Evolutionary conservation across 2,113 vertebrate species (phyloP).

Genomic region (Orientallactaga bullata): DNA sequence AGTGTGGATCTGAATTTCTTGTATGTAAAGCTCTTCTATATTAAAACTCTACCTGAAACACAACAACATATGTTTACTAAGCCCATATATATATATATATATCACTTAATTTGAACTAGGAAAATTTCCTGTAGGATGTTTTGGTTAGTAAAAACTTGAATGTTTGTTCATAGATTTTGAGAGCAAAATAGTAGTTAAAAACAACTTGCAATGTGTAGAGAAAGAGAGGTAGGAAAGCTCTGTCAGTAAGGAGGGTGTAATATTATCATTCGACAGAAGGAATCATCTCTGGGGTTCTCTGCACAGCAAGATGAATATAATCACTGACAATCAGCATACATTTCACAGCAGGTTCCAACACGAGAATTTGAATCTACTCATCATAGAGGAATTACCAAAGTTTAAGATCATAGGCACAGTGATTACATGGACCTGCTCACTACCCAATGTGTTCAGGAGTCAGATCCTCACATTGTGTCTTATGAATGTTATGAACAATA

Average conservation of each 20-base stretch:
- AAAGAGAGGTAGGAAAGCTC: not conserved
- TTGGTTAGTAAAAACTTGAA: not conserved
- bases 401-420: not conserved
- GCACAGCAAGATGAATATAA: not conserved
- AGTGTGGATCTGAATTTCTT: not conserved
- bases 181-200: not conserved
- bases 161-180: not conserved
- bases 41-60: not conserved
- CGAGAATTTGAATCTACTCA: not conserved
- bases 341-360: not conserved
- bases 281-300: not conserved
- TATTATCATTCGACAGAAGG: not conserved
- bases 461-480: not conserved
- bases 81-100: not conserved
- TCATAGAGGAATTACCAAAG: not conserved
- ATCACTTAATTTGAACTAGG: not conserved
- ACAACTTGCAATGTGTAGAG: not conserved
- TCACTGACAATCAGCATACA: not conserved
- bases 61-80: not conserved
- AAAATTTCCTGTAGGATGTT: not conserved
- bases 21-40: not conserved
- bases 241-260: not conserved
- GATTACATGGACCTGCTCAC: not conserved
- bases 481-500: not conserved
- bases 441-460: not conserved